Base-by-base conservation (phyloP, 2,113 vertebrate genomes). In the Colaptes auratus region DNA sequence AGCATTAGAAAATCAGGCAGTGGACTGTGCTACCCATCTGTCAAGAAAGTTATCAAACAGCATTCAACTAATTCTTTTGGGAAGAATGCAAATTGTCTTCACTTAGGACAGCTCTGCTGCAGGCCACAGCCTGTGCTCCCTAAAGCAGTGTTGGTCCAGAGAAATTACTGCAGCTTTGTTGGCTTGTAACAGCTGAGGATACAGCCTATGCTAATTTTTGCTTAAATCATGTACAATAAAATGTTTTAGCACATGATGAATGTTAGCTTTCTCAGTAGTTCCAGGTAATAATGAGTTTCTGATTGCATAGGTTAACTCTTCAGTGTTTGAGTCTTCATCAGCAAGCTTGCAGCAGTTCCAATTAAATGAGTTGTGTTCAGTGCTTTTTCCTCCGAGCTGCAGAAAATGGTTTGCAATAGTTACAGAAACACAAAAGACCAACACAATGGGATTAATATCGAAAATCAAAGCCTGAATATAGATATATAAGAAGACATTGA, bases 1-100 rank as follows among this genome's bases (percentile, higher is more conserved):
- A 74, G 75, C 85, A 82, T 93, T 60, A 94, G 82, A 66, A 89
- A 95, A 93, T 95, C 66, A 84, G 59, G 82, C 94, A 91, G 87
- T 55, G 67, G 82, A 85, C 87, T 85, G 72, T 92, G 78, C 20
- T 91, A 64, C 79, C 84, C 92, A 89, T 85, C 89, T 86, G 88
- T 74, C 87, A 95, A 65, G 76, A 61, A 64, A 89, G 89, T 67
- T 74, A 75, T 63, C 35, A 31, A 93, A n/a, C 86, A 92, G 82
- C 73, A 93, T 95, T 65, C 82, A 83, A 50, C 78, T 92, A 88
- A 75, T 94, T 84, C 77, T 77, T 90, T 72, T 39, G 65, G 65
- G 58, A 72, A 53, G 46, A 69, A 39, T 72, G 76, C 58, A 82
- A 67, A 82, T 66, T 72, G 31, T 25, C 53, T 88, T 73, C 0